Percentiles rank a stretch among this genome's conserved stretches.
These are phyloP conservation scores for Calephelis nemesis DNA, from an alignment of 1,140 invertebrate genomes.

Conservation along the genomic window DNA sequence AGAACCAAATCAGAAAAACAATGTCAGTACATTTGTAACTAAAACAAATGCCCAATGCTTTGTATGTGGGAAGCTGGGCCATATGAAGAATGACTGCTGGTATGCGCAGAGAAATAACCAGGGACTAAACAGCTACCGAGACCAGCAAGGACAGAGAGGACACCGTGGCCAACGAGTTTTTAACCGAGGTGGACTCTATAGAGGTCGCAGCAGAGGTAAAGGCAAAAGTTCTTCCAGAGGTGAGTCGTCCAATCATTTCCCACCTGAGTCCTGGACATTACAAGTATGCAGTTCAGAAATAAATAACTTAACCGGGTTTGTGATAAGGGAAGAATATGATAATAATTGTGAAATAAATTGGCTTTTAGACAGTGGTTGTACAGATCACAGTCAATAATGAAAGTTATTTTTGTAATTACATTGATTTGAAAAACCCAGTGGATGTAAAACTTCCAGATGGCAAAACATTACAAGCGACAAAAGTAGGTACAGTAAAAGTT, in stretches of 20 bases:
- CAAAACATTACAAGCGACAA: conserved; percentile 17
- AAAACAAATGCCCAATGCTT: conserved; percentile 43
- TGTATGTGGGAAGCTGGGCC: conserved; percentile 46
- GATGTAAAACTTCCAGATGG: neutral
- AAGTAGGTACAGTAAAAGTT: conserved; percentile 29
- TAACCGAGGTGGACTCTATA: conserved; percentile 36
- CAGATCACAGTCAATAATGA: conserved; percentile 59
- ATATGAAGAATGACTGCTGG: conserved; percentile 47
- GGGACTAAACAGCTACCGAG: conserved; percentile 33
- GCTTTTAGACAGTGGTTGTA: conserved; percentile 57
- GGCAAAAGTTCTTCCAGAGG: conserved; percentile 31
- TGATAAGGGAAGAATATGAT: conserved; percentile 21
- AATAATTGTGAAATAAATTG: conserved; percentile 45
- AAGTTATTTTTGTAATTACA: conserved; percentile 45
- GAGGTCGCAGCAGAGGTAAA: conserved; percentile 36
- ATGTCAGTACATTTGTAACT: conserved; percentile 41
- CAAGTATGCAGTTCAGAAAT: conserved; percentile 32
- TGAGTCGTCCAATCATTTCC: conserved; percentile 33
- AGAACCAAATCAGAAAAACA: conserved; percentile 37
- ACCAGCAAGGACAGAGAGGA: conserved; percentile 32
- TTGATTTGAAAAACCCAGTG: neutral
- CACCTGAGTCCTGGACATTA: conserved; percentile 40
- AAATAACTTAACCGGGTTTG: conserved; percentile 20
- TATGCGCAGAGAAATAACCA: conserved; percentile 35
- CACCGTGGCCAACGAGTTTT: neutral